Evolutionary conservation across 2,113 vertebrate species (phyloP).

Genomic region (Cygnus atratus): DNA sequence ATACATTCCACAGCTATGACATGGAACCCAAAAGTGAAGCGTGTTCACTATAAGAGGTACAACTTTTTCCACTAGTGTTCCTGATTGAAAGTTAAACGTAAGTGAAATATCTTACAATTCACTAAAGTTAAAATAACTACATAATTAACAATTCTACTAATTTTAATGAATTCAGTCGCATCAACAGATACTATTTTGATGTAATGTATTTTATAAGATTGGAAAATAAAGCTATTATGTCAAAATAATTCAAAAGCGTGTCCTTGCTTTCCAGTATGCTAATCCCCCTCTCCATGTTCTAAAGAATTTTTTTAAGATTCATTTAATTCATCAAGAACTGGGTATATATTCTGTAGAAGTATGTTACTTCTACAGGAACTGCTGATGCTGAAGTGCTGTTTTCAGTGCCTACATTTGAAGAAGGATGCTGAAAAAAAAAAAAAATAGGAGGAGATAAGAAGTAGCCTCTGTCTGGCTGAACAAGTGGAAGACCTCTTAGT

Average conservation of each 20-base stretch:
- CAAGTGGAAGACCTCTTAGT: neutral
- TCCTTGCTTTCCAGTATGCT: neutral
- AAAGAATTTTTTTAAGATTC: neutral
- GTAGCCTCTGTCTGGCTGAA: neutral
- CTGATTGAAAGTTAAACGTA: neutral
- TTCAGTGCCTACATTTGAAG: neutral
- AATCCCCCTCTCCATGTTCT: neutral
- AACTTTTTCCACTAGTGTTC: neutral
- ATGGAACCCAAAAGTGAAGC: neutral
- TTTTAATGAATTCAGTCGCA: neutral
- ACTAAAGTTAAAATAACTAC: neutral
- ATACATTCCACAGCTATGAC: neutral
- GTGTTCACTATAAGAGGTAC: neutral
- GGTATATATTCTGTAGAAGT: neutral
- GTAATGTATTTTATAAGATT: neutral
- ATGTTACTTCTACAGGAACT: neutral
- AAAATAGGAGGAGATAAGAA: neutral
- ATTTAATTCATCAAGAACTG: neutral
- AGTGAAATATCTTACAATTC: neutral
- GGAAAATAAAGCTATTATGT: neutral
- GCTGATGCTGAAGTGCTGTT: neutral
- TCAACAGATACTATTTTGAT: neutral
- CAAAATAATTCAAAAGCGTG: neutral
- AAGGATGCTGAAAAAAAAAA: neutral
- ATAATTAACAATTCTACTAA: neutral